A percentile compares a stretch with the other conserved stretches of the same genome.
Evolutionary conservation across 1,140 invertebrate genomes (phyloP).

Genomic region (Lucilia sericata): DNA sequence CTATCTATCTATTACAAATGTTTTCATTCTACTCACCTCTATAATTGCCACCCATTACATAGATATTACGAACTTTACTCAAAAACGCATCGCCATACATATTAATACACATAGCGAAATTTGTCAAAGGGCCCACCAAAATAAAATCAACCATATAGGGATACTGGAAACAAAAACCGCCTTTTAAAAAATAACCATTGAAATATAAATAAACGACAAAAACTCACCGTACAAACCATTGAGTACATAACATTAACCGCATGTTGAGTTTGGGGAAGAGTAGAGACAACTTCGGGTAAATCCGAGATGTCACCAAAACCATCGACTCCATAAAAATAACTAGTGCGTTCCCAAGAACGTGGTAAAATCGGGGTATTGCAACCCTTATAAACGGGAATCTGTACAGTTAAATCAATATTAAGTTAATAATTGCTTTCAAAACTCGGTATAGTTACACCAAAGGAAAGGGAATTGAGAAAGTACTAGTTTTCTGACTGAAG

Average conservation of each 20-base stretch:
- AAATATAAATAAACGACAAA: neutral
- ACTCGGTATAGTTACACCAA: too few species aligned
- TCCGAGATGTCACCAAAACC: constrained; percentile 73
- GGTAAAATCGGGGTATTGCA: constrained; percentile 67
- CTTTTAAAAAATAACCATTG: too few species aligned
- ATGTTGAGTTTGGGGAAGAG: constrained; percentile 50
- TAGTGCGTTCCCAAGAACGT: constrained; percentile 30
- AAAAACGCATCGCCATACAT: constrained; percentile 75
- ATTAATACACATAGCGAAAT: constrained; percentile 78
- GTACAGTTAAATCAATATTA: neutral
- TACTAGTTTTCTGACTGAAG: too few species aligned
- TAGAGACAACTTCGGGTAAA: constrained; percentile 20
- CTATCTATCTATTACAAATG: too few species aligned
- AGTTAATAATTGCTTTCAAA: too few species aligned
- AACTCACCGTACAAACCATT: constrained; percentile 60
- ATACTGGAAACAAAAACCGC: constrained; percentile 44
- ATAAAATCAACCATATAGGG: constrained; percentile 71
- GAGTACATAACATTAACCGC: constrained; percentile 68
- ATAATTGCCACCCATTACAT: constrained; percentile 82
- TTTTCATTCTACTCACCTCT: constrained; percentile 68
- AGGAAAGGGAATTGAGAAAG: too few species aligned
- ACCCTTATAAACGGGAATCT: constrained; percentile 77
- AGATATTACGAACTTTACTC: constrained; percentile 73
- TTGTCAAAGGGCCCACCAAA: constrained; percentile 80
- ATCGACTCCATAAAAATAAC: constrained; percentile 69